Percentiles rank a stretch among this genome's conserved stretches.
Conservation (phyloP, 2,888 invertebrate species). For the Caradrina kadenii region DNA sequence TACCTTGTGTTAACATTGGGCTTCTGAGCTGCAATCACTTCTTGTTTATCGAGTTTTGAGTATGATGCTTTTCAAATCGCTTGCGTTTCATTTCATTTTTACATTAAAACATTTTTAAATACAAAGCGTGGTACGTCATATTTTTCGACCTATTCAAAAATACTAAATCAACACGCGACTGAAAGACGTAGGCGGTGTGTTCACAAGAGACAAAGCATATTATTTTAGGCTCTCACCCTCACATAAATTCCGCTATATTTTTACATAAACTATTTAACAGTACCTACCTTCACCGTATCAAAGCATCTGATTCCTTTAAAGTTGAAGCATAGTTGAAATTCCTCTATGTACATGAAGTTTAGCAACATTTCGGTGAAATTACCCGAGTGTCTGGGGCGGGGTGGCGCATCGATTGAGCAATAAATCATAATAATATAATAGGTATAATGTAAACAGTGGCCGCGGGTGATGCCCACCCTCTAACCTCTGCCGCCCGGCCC, state of each 20-base stretch:
- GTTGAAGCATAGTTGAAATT: slow-evolving; percentile 84
- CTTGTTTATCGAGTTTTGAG: slow-evolving; percentile 31
- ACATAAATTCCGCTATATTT: slow-evolving; percentile 61
- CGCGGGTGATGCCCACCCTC: slow-evolving; percentile 71
- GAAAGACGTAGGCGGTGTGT: slow-evolving; percentile 15
- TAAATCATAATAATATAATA: slow-evolving; percentile 89
- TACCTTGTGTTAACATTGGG: slow-evolving; percentile 49
- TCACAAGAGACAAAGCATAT: slow-evolving; percentile 51
- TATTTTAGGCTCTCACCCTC: slow-evolving; percentile 47
- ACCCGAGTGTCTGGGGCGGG: slow-evolving; percentile 71
- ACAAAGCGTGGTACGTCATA: background rate
- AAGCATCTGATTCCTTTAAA: slow-evolving; percentile 82
- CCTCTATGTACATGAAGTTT: slow-evolving; percentile 80
- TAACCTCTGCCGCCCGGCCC: slow-evolving; percentile 56
- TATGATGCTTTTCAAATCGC: background rate
- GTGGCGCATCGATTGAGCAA: slow-evolving; percentile 86
- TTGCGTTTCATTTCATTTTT: background rate
- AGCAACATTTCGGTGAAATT: slow-evolving; percentile 84
- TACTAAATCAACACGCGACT: slow-evolving; percentile 16
- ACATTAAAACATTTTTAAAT: background rate
- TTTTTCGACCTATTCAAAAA: slow-evolving; percentile 5
- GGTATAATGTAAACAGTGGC: slow-evolving; percentile 85
- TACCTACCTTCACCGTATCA: slow-evolving; percentile 74
- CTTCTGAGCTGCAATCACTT: slow-evolving; percentile 34
- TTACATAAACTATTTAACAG: slow-evolving; percentile 63